phyloP scores from a whole-genome alignment of 1,140 invertebrate genomes.

The Panonychus citri region DNA sequence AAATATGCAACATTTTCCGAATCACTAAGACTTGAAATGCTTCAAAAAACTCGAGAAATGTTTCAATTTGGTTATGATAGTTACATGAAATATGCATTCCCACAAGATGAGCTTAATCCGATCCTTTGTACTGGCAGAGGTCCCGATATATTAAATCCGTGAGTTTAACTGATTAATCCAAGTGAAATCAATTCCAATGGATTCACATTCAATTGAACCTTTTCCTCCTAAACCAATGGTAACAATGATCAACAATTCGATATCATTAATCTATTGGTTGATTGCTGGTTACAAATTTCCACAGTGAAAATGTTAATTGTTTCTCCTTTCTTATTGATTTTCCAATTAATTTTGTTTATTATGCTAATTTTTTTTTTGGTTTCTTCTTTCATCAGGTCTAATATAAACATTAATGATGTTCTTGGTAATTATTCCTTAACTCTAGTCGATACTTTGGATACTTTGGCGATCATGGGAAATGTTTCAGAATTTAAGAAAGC shows the following conservation, averaged over 20 bases:
- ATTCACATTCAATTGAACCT: too few relatives aligned
- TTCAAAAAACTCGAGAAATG: constrained; percentile 26
- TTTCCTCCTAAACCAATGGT: too few relatives aligned
- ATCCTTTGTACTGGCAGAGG: constrained; percentile 32
- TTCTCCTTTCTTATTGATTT: too few relatives aligned
- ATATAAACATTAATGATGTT: constrained; percentile 48
- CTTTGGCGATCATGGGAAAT: constrained; percentile 31
- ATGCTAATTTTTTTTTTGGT: not conserved
- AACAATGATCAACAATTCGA: too few relatives aligned
- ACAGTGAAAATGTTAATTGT: too few relatives aligned
- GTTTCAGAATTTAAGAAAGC: constrained; percentile 34
- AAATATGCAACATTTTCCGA: constrained; percentile 21
- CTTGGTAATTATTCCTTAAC: constrained; percentile 37
- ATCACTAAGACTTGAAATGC: constrained; percentile 20
- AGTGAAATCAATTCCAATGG: too few relatives aligned
- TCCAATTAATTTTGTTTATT: too few relatives aligned
- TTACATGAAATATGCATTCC: constrained; percentile 34
- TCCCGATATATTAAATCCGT: constrained; percentile 37
- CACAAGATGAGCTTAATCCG: constrained; percentile 33
- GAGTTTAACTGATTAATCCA: constrained; percentile 15
- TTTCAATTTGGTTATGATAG: constrained; percentile 32
- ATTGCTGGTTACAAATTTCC: too few relatives aligned
- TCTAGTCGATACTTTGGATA: constrained; percentile 30
- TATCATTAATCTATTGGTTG: too few relatives aligned
- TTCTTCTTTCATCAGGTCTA: constrained; percentile 27